A percentile compares a stretch with the other conserved stretches of the same genome.
Evolutionary conservation across 1,140 invertebrate species (phyloP).

Genomic region (Antheraea pernyi): DNA sequence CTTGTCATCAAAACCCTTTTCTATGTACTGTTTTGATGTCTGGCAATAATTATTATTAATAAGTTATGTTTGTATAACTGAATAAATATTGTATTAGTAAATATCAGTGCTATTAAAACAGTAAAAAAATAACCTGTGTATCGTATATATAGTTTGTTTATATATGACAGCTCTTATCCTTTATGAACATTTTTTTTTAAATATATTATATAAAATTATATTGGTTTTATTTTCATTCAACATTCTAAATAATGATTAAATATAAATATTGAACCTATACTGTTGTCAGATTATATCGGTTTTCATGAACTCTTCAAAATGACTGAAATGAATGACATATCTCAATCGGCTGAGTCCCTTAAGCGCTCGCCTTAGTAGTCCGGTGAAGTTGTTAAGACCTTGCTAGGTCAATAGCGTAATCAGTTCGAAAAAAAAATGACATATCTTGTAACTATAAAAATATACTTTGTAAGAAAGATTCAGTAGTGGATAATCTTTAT

Average conservation of each 20-base stretch:
- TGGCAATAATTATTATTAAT: not conserved
- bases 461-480: too few relatives aligned
- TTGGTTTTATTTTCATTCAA: not conserved
- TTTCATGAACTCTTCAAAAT: too few relatives aligned
- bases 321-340: too few relatives aligned
- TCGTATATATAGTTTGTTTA: not conserved
- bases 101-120: not conserved
- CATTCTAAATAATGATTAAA: not conserved
- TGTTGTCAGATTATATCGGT: too few relatives aligned
- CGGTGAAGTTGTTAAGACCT: too few relatives aligned
- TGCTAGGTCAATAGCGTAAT: too few relatives aligned
- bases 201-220: not conserved
- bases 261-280: too few relatives aligned
- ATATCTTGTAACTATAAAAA: too few relatives aligned
- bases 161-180: constrained; percentile 1
- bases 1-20: not conserved
- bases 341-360: too few relatives aligned
- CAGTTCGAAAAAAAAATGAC: too few relatives aligned
- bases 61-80: not conserved
- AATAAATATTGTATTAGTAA: not conserved
- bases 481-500: too few relatives aligned
- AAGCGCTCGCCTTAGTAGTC: too few relatives aligned
- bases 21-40: not conserved
- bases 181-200: not conserved
- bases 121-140: not conserved